Percentiles rank a stretch among this genome's conserved stretches.
phyloP scores from a whole-genome alignment of 2,113 vertebrate species.

The Mystacornis crossleyi region DNA sequence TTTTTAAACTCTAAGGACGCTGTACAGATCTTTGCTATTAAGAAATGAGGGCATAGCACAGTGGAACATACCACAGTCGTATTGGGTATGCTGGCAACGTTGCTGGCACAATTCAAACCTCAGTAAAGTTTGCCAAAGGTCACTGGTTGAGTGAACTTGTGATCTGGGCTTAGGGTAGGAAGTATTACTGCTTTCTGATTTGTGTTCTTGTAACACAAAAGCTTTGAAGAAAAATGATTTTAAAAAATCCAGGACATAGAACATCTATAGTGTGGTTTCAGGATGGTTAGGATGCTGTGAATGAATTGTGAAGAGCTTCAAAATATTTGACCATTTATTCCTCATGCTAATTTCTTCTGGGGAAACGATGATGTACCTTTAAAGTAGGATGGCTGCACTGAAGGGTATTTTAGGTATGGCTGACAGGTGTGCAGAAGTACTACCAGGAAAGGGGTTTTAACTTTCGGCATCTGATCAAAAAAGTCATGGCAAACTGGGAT shows the following conservation, averaged over 20 bases:
- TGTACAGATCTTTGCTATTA: background rate
- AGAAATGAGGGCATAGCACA: background rate
- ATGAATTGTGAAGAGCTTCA: background rate
- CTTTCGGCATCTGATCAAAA: background rate
- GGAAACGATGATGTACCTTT: background rate
- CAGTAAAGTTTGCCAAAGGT: background rate
- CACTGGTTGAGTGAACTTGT: background rate
- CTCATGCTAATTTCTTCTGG: background rate
- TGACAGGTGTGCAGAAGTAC: background rate
- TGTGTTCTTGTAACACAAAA: background rate
- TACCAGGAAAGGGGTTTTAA: background rate
- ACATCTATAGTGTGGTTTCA: background rate
- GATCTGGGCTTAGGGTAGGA: background rate
- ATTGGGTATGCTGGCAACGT: background rate
- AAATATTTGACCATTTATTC: background rate
- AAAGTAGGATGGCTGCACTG: background rate
- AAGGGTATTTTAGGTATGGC: background rate
- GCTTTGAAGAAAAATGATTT: background rate
- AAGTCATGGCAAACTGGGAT: background rate
- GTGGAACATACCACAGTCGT: background rate
- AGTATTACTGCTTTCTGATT: background rate
- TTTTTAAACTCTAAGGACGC: background rate
- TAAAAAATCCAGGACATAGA: background rate
- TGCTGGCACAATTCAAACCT: background rate
- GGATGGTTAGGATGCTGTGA: background rate